Base-by-base conservation (phyloP, 2,888 invertebrate genomes). In the Petrolisthes manimaculis region DNA sequence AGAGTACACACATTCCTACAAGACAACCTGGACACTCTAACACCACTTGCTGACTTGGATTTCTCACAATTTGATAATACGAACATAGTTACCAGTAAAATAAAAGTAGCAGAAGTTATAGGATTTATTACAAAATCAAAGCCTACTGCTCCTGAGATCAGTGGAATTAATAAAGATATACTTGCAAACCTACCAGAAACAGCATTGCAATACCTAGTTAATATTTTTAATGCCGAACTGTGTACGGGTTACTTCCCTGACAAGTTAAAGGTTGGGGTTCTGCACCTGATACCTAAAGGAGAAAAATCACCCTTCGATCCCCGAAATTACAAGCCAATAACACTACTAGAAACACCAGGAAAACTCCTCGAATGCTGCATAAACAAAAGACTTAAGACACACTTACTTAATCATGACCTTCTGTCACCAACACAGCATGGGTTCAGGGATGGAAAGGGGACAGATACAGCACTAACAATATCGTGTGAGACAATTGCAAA, bases 311-410 rank as follows among this genome's bases (percentile, higher is more conserved):
- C 24, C 5, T 9, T 14, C 9, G 4, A 78, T 3, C 51, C 53
- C 1, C 5, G 51, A 3, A 78, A 78, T 53, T 78, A 78, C 24
- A 5, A 37, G 1, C 78, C 78, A 3, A 78, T 78, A 78, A 78
- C 78, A 37, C 78, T 78, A 6, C 78, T 78, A 24, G 78, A 78
- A 78, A 3, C 37, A 37, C 78, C 78, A 2, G 51, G 78, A 4
- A 78, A 78, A 78, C 5, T 78, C 4, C 6, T 78, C 5, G 78
- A 78, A 12, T 24, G 14, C 21, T 5, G 21, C 5, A 24, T 78
- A 5, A 78, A 51, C 12, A 78, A 37, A 6, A 37, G 51, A 3
- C 0, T 78, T 0, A 53, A 14, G 12, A 37, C 6, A 37, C 53
- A 21, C 12, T 37, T 78, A 5, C 0, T 12, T 24, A 18, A 78